Conservation (phyloP, 2,888 invertebrate species). For the Lochmaea crataegi region DNA sequence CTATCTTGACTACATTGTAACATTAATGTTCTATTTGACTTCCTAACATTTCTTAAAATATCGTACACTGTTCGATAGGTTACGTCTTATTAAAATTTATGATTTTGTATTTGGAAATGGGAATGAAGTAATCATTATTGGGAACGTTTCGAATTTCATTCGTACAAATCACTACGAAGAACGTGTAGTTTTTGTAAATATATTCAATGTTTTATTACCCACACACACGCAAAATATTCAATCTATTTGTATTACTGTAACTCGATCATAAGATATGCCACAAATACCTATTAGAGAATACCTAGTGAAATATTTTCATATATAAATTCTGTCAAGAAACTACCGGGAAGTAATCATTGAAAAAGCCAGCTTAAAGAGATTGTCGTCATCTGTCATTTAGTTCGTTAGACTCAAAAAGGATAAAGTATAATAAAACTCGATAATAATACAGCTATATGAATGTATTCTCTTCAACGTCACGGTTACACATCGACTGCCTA, state of each 20-base stretch:
- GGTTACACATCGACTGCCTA: too few species aligned
- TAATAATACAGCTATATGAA: too few species aligned
- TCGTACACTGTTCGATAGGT: constrained; percentile 14
- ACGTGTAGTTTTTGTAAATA: constrained; percentile 36
- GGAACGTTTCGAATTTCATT: constrained; percentile 21
- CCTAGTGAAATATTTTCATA: too few species aligned
- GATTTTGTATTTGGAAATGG: constrained; percentile 26
- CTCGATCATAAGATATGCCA: not conserved
- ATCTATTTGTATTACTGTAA: not conserved
- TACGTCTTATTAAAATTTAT: constrained; percentile 30
- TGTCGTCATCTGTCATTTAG: too few species aligned
- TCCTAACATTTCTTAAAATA: constrained; percentile 25
- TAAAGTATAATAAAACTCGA: too few species aligned
- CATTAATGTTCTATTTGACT: constrained; percentile 10
- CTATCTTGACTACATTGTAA: constrained; percentile 16
- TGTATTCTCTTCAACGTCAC: too few species aligned
- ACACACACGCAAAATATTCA: not conserved
- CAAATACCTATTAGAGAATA: too few species aligned
- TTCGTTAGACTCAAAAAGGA: too few species aligned
- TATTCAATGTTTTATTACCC: constrained; percentile 23
- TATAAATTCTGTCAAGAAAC: too few species aligned
- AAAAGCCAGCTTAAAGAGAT: too few species aligned
- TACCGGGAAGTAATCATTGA: too few species aligned
- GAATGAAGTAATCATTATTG: constrained; percentile 29
- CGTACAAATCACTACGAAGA: constrained; percentile 23